Percentiles rank a stretch among this genome's conserved stretches.
phyloP scores from a whole-genome alignment of 2,888 invertebrate species.

The Enchytraeus crypticus region DNA sequence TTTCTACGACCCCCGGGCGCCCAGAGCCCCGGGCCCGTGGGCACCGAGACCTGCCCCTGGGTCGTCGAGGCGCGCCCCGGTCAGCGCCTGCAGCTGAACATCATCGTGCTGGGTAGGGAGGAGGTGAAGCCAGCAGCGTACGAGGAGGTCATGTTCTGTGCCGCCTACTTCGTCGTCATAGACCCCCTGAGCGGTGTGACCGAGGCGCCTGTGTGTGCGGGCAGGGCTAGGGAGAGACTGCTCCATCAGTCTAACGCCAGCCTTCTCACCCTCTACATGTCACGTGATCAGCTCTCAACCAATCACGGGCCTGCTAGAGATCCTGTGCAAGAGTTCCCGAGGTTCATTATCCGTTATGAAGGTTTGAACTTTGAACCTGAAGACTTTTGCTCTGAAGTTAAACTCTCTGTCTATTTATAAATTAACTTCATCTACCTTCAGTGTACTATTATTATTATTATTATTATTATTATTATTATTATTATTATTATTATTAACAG shows the following conservation, averaged over 20 bases:
- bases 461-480: too few relatives aligned
- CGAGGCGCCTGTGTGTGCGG: constrained; percentile 7
- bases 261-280: constrained; percentile 1
- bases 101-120: constrained; percentile 9
- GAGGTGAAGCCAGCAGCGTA: constrained; percentile 1
- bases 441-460: too few relatives aligned
- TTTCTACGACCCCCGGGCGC: background rate
- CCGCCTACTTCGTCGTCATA: constrained; percentile 7
- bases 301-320: background rate
- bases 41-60: constrained; percentile 13
- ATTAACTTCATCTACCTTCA: too few relatives aligned
- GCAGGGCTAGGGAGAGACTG: constrained; percentile 8
- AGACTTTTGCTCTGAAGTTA: too few relatives aligned
- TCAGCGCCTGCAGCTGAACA: constrained; percentile 12
- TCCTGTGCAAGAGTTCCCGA: background rate
- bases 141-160: constrained; percentile 8
- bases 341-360: constrained; percentile 15
- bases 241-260: constrained; percentile 7
- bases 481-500: too few relatives aligned
- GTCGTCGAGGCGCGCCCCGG: constrained; percentile 5
- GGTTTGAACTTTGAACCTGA: too few relatives aligned
- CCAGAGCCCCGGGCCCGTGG: background rate
- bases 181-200: background rate
- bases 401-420: too few relatives aligned
- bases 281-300: constrained; percentile 4